Conservation (phyloP, 2,113 vertebrate genomes). For the Pao palembangensis region DNA sequence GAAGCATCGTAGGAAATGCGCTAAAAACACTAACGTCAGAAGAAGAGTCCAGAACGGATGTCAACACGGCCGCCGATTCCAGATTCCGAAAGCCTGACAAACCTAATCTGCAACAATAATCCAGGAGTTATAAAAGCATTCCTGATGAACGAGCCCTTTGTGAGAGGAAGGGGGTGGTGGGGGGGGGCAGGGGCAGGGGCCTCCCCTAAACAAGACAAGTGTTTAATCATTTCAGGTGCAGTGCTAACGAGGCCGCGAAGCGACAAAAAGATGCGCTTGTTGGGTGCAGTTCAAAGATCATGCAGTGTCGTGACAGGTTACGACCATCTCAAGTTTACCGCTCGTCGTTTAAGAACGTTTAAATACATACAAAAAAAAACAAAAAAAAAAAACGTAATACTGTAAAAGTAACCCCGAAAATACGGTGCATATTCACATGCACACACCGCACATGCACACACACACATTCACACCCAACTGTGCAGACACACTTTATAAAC, state of each 20-base stretch:
- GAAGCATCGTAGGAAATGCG: no score
- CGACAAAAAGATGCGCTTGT: conserved; percentile 46
- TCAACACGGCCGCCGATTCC: conserved; percentile 10
- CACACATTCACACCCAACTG: conserved; percentile 37
- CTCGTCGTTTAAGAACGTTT: conserved; percentile 41
- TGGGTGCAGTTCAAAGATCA: conserved; percentile 46
- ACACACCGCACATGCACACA: conserved; percentile 15
- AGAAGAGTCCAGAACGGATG: not conserved
- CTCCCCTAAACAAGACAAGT: conserved; percentile 35
- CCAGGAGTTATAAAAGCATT: conserved; percentile 55
- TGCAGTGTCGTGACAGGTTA: conserved; percentile 60
- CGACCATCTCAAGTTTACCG: conserved; percentile 52
- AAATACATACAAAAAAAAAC: conserved; percentile 66
- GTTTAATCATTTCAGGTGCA: conserved; percentile 27
- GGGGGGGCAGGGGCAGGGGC: conserved; percentile 28
- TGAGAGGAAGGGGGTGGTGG: conserved; percentile 39
- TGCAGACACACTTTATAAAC: conserved; percentile 51
- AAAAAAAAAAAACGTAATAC: conserved; percentile 71
- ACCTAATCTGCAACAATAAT: conserved; percentile 45
- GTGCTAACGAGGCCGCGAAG: conserved; percentile 40
- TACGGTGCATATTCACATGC: conserved; percentile 46
- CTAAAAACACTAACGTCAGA: not conserved
- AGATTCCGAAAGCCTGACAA: not conserved
- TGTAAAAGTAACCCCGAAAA: conserved; percentile 64
- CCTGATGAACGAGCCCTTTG: conserved; percentile 72